These are phyloP conservation scores for Spilarctia lutea DNA, from an alignment of 2,888 invertebrate genomes.

Conservation along the genomic window DNA sequence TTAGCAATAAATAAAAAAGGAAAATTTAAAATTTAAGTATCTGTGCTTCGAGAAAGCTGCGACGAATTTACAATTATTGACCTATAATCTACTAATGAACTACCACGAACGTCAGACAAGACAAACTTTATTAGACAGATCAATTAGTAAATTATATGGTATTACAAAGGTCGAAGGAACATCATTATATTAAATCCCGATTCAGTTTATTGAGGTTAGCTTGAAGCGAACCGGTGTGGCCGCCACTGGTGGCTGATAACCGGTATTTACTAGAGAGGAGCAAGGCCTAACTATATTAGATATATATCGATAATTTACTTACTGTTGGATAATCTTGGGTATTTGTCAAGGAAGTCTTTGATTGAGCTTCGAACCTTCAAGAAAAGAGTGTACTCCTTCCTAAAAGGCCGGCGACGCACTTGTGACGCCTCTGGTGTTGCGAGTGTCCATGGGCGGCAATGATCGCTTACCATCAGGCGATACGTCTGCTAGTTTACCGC, in stretches of 20 bases:
- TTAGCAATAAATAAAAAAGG: too few relatives aligned
- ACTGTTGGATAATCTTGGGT: too few relatives aligned
- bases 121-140: not conserved
- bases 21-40: not conserved
- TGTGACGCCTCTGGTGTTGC: too few relatives aligned
- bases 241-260: not conserved
- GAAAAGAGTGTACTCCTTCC: too few relatives aligned
- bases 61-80: not conserved
- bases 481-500: too few relatives aligned
- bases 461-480: too few relatives aligned
- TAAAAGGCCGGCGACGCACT: too few relatives aligned
- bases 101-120: not conserved
- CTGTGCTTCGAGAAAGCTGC: not conserved
- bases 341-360: too few relatives aligned
- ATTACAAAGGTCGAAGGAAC: constrained; percentile 8
- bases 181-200: constrained; percentile 14
- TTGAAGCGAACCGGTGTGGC: not conserved
- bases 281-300: not conserved
- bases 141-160: constrained; percentile 4
- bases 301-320: too few relatives aligned
- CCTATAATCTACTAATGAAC: not conserved
- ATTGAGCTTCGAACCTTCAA: too few relatives aligned
- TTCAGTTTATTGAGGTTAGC: constrained; percentile 15
- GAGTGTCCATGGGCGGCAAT: too few relatives aligned
- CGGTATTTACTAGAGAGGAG: constrained; percentile 3